Evolutionary conservation across 2,888 invertebrate species (phyloP).

Genomic region (Melieria crassipennis): DNA sequence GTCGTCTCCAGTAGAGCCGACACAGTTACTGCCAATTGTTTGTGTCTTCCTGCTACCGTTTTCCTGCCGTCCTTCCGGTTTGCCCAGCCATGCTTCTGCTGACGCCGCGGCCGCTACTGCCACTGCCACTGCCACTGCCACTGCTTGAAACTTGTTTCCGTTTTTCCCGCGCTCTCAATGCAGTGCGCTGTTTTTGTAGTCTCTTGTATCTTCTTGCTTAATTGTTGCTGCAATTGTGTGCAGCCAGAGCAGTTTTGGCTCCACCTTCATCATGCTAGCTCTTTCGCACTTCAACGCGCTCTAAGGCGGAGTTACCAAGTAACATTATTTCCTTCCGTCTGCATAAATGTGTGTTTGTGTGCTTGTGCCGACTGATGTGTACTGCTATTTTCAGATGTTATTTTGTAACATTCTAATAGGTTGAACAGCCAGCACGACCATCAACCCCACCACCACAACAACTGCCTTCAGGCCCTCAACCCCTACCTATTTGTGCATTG

Average conservation of each 20-base stretch:
- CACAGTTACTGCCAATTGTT: too few relatives aligned
- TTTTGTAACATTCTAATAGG: slow-evolving; percentile 61
- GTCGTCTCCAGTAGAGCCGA: too few relatives aligned
- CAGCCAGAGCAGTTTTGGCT: background rate
- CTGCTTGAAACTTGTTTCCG: slow-evolving; percentile 57
- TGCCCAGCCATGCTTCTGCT: slow-evolving; percentile 18
- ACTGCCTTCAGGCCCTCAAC: too few relatives aligned
- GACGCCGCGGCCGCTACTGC: slow-evolving; percentile 51
- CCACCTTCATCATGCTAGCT: slow-evolving; percentile 17
- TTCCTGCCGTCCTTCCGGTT: too few relatives aligned
- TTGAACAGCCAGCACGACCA: slow-evolving; percentile 37
- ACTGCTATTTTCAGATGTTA: slow-evolving; percentile 44
- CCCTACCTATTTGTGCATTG: too few relatives aligned
- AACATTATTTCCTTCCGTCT: background rate
- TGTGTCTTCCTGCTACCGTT: too few relatives aligned
- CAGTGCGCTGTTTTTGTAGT: slow-evolving; percentile 28
- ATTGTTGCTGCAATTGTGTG: slow-evolving; percentile 7
- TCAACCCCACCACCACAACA: slow-evolving; percentile 10
- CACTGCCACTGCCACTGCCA: slow-evolving; percentile 25
- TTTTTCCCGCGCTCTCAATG: slow-evolving; percentile 41
- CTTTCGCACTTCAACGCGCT: slow-evolving; percentile 19
- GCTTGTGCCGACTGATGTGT: background rate
- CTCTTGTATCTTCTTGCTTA: slow-evolving; percentile 7
- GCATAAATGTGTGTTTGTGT: slow-evolving; percentile 12
- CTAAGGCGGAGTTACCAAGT: slow-evolving; percentile 22